Percentiles rank a stretch among this genome's conserved stretches.
phyloP scores from a whole-genome alignment of 2,888 invertebrate genomes.

The Agonopterix heracliana region DNA sequence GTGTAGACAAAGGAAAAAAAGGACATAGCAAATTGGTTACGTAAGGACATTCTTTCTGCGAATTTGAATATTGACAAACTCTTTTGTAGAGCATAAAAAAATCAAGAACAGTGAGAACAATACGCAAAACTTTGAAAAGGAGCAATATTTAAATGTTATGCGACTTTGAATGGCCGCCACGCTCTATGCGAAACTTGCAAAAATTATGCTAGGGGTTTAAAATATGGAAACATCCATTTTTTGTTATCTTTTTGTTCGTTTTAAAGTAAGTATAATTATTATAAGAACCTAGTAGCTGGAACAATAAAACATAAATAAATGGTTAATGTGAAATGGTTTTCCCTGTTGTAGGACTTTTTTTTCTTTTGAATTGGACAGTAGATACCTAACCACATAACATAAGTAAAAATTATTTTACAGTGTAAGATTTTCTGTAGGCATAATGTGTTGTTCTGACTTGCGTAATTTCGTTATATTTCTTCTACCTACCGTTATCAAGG shows the following conservation, averaged over 20 bases:
- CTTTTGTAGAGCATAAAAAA: conserved; percentile 44
- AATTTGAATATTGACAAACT: conserved; percentile 58
- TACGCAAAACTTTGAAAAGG: conserved; percentile 22
- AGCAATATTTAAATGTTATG: conserved; percentile 20
- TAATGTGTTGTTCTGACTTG: too few species aligned
- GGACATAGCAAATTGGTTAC: conserved; percentile 42
- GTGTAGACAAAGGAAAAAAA: conserved; percentile 14
- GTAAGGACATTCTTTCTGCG: conserved; percentile 52
- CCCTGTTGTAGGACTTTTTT: too few species aligned
- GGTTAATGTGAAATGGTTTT: too few species aligned
- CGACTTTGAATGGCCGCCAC: conserved; percentile 20
- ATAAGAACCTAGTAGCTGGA: too few species aligned
- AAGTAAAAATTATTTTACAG: too few species aligned
- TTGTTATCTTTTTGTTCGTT: conserved; percentile 22
- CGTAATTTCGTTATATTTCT: too few species aligned
- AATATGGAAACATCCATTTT: conserved; percentile 36
- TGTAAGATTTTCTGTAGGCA: too few species aligned
- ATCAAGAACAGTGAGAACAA: conserved; percentile 30
- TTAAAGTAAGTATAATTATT: not conserved
- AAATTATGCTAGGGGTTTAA: conserved; percentile 29
- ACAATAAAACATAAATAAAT: too few species aligned
- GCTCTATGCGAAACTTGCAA: conserved; percentile 36
- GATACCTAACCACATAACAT: too few species aligned
- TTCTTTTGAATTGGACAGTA: too few species aligned
- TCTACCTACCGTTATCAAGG: too few species aligned